Evolutionary conservation across 2,888 invertebrate genomes (phyloP).

Genomic region (Theodoxus fluviatilis): DNA sequence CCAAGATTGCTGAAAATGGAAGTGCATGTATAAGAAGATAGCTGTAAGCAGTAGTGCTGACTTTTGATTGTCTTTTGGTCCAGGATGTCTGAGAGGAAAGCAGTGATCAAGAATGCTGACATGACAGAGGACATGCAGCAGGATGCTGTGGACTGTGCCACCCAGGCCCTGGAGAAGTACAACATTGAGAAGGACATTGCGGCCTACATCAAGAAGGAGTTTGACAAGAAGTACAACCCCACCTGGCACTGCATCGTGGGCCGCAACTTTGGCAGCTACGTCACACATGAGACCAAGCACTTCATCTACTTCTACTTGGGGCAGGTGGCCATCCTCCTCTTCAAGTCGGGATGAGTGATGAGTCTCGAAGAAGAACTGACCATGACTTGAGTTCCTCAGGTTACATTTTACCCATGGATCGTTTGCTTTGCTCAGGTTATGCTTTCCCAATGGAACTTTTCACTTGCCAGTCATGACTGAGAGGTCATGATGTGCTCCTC

Average conservation of each 20-base stretch:
- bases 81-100: constrained; percentile 72
- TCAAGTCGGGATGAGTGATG: constrained; percentile 99
- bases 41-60: no score
- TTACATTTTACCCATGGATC: background rate
- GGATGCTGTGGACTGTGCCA: constrained; percentile 98
- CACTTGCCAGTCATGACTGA: no score
- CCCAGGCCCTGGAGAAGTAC: constrained; percentile 97
- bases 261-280: constrained; percentile 89
- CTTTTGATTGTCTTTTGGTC: constrained; percentile 9
- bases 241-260: constrained; percentile 99
- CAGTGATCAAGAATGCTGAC: constrained; percentile 99
- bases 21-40: no score
- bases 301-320: constrained; percentile 99
- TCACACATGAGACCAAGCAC: constrained; percentile 89
- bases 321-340: constrained; percentile 96
- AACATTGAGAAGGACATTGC: constrained; percentile 99
- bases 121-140: constrained; percentile 99
- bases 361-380: no score
- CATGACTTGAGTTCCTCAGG: no score
- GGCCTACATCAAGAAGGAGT: constrained; percentile 98
- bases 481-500: no score
- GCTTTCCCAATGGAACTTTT: background rate
- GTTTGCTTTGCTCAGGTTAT: background rate
- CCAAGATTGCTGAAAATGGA: no score
- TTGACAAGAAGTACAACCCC: constrained; percentile 99